Evolutionary conservation across 2,113 vertebrate species (phyloP).

Genomic region (Abramis brama): DNA sequence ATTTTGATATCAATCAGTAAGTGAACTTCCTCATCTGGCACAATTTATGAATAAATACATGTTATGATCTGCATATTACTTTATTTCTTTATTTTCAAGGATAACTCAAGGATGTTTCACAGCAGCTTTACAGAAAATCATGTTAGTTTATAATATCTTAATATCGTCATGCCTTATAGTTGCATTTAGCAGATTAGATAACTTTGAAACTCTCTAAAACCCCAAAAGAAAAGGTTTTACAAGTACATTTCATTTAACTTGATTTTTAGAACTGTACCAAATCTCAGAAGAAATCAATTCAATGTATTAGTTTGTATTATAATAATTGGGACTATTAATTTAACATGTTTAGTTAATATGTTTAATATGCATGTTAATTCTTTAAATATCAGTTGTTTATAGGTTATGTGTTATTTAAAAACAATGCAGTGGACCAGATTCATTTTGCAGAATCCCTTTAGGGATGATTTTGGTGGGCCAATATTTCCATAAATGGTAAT

Average conservation of each 20-base stretch:
- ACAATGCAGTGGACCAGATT: conserved; percentile 2
- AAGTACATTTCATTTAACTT: not conserved
- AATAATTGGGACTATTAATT: not conserved
- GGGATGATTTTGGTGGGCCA: not conserved
- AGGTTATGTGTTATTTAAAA: not conserved
- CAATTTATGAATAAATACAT: conserved; percentile 4
- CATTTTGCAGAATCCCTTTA: not conserved
- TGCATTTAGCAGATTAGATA: not conserved
- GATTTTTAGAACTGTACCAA: not conserved
- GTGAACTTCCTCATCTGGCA: conserved; percentile 43
- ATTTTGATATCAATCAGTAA: conserved; percentile 39
- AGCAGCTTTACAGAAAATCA: not conserved
- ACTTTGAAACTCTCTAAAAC: not conserved
- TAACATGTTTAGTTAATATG: not conserved
- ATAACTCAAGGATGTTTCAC: not conserved
- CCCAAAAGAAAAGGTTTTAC: not conserved
- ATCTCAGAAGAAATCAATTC: not conserved
- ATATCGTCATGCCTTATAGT: not conserved
- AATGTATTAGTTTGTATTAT: not conserved
- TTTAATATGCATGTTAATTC: not conserved
- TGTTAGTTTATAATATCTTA: not conserved
- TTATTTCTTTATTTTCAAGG: too few species aligned
- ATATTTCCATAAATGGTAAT: not conserved
- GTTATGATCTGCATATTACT: not conserved
- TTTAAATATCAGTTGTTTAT: not conserved